Conservation (phyloP, 2,797 vertebrate species). For the Parotocinclus haroldoi region DNA sequence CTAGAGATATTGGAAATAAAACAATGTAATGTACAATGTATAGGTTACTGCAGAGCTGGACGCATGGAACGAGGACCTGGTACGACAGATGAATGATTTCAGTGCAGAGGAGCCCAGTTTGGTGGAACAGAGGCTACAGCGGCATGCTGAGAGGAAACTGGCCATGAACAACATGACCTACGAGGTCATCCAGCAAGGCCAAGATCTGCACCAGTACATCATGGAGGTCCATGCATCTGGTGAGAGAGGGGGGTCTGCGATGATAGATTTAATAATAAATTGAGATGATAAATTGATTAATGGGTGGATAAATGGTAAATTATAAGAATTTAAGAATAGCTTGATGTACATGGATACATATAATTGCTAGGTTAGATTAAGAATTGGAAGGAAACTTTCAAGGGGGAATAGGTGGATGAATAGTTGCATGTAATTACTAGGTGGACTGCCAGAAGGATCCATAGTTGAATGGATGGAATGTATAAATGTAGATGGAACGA, state of each 20-base stretch:
- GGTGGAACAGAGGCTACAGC: constrained; percentile 90
- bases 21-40: not conserved
- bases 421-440: not conserved
- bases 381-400: not conserved
- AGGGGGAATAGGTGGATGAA: not conserved
- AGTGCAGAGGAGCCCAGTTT: constrained; percentile 84
- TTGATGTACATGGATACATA: not conserved
- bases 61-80: constrained; percentile 93
- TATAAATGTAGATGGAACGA: too few species aligned
- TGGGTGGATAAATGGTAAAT: not conserved
- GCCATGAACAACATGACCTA: constrained; percentile 98
- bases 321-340: not conserved
- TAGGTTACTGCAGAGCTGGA: constrained; percentile 94
- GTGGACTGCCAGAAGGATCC: not conserved
- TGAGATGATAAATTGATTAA: not conserved
- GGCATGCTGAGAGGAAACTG: constrained; percentile 88
- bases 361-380: not conserved
- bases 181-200: constrained; percentile 94
- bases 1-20: too few species aligned
- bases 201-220: constrained; percentile 96
- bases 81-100: constrained; percentile 87
- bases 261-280: not conserved
- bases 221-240: constrained; percentile 98
- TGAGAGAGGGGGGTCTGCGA: constrained; percentile 46
- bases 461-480: not conserved